Evolutionary conservation across 2,113 vertebrate species (phyloP), one percentile per base, ranked within the genome.

Genomic region (Mustelus asterias): DNA sequence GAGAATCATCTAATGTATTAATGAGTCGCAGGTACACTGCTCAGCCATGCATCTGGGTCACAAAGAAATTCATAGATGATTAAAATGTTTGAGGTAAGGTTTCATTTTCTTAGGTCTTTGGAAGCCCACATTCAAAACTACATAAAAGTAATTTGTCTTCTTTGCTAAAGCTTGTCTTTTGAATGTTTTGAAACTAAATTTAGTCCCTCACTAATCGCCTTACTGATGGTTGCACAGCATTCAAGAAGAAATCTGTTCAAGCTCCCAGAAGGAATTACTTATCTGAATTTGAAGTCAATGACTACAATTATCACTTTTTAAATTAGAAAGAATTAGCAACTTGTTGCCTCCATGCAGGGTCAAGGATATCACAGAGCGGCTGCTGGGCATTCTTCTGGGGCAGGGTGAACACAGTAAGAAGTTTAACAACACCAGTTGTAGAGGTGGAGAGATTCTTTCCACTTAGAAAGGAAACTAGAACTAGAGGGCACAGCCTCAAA

Each of bases 241-340:
- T 65, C 20, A 72, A 94, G 24, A 69, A 67, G 63, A 41, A 94
- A 70, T 94, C 41, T 48, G 24, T 9, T 37, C 41, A 72, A 70
- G 93, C 22, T 95, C 41, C 72, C 41, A 6, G 67, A 72, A 33
- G 20, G 65, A 16, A 92, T 54, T 54, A 22, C 0, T 95, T 95
- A 0, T 10, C 41, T 95, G 41, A 95, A 95, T 70, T 58, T 95
- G 11, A 72, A 72, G 67, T 11, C 58, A 89, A 89, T 90, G 26
- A 88, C 44, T 54, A 41, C 37, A 88, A 54, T 88, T 83, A 83
- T 37, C 78, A 41, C 37, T 83, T 29, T 33, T 63, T 18, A 11
- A 33, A 29, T 90, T 33, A 90, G 29, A 90, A 89, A 90, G 88
- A 90, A 90, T 58, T 90, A 63, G 48, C 29, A n/a, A 63, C 88